A percentile compares a stretch with the other conserved stretches of the same genome.
Evolutionary conservation across 2,888 invertebrate species (phyloP).

Genomic region (Seira musarum): DNA sequence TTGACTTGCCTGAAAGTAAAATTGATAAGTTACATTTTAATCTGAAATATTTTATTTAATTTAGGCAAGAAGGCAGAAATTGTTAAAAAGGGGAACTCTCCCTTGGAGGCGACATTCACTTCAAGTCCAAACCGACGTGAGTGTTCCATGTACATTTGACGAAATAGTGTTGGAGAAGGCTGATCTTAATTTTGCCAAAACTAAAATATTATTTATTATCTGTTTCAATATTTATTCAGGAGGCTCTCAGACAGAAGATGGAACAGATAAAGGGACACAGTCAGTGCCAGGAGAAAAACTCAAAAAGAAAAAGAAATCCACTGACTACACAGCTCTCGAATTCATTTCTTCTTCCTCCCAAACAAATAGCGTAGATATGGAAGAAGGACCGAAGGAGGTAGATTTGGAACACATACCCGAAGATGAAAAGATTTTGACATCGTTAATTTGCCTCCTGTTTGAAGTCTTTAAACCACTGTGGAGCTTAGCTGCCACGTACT

Average conservation of each 20-base stretch:
- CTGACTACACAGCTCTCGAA: conserved; percentile 55
- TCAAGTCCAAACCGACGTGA: conserved; percentile 18
- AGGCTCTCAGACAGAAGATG: neutral
- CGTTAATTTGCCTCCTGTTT: conserved; percentile 54
- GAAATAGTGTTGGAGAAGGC: neutral
- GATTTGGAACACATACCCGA: conserved; percentile 47
- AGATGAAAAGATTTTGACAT: conserved; percentile 57
- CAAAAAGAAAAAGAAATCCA: conserved; percentile 30
- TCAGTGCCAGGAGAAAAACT: conserved; percentile 26
- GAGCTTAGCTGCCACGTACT: conserved; percentile 59
- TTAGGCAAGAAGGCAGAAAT: conserved; percentile 21
- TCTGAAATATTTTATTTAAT: conserved; percentile 15
- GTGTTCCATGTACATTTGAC: neutral
- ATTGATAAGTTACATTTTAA: neutral
- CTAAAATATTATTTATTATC: too few species aligned
- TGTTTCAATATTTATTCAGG: too few species aligned
- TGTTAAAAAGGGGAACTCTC: conserved; percentile 38
- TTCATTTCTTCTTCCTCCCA: conserved; percentile 47
- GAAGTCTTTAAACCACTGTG: conserved; percentile 57
- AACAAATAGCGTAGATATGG: conserved; percentile 48
- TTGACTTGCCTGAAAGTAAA: neutral
- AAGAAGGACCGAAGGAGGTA: conserved; percentile 34
- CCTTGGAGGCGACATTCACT: conserved; percentile 50
- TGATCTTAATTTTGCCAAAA: too few species aligned
- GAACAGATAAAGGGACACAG: conserved; percentile 17